Evolutionary conservation across 2,888 invertebrate genomes (phyloP), one percentile per base, ranked within the genome.

Genomic region (Aplocera efformata): DNA sequence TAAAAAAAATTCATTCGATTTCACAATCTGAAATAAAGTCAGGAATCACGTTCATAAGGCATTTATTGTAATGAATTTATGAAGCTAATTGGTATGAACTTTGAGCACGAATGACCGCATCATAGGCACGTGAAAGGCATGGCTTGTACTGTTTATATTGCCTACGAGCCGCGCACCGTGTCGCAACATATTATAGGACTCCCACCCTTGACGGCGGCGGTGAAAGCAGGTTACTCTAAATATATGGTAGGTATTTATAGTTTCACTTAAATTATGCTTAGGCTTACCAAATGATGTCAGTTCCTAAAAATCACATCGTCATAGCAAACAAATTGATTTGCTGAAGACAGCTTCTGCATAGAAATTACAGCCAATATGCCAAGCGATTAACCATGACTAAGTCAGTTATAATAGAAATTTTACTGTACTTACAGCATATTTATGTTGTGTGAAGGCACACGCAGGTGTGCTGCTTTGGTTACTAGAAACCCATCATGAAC

Each of bases 401-500:
- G n/a, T 7, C 6, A 10, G 6, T 6, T 6, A 13, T 45, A 39
- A 34, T 34, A 26, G 11, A 36, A 37, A 20, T 6, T 27, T 32
- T 32, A 23, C 10, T 28, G 21, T 84, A 93, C 93, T 93, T 88
- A 93, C 93, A 90, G 80, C 93, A 93, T 93, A 72, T 79, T 85
- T 71, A 79, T 89, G 72, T 78, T 72, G 86, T 79, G 81, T 84
- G 89, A 82, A 82, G 89, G 93, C 93, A 93, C 93, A 93, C 93
- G 88, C 83, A 89, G 90, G 92, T 92, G 92, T 92, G 92, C 92
- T 89, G 85, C 83, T 80, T 84, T 82, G 72, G 78, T 77, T 81
- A 91, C 92, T 94, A 95, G 90, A 91, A 90, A 91, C 90, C 92
- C 93, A 94, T 94, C 90, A 88, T 91, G 48, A 90, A 90, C 82